These are phyloP conservation scores for Oreotrochilus melanogaster DNA, from an alignment of 2,113 vertebrate genomes.

Conservation along the genomic window DNA sequence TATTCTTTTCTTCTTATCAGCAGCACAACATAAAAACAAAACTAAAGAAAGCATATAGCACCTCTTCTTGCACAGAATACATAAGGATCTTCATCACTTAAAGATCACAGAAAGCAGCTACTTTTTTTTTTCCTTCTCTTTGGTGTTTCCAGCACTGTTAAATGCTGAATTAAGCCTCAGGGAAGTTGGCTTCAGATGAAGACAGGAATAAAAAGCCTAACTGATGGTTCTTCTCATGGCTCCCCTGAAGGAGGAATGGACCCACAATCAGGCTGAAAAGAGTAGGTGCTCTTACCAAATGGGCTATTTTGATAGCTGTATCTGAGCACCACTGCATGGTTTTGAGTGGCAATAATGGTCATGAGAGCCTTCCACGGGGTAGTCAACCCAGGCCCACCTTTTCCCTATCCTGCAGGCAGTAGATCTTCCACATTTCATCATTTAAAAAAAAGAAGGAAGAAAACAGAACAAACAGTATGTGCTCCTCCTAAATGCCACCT, in stretches of 20 bases:
- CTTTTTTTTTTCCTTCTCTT: background rate
- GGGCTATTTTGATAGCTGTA: background rate
- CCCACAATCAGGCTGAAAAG: background rate
- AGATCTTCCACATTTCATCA: background rate
- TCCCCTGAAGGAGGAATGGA: background rate
- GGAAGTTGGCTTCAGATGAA: constrained; percentile 71
- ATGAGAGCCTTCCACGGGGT: background rate
- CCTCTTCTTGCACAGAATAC: background rate
- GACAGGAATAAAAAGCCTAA: constrained; percentile 22
- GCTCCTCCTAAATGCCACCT: constrained; percentile 46
- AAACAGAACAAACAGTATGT: constrained; percentile 35
- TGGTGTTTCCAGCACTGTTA: constrained; percentile 39
- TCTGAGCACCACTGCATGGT: fast-evolving
- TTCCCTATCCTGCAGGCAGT: background rate
- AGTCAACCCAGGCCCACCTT: background rate
- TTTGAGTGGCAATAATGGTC: background rate
- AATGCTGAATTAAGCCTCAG: constrained; percentile 66
- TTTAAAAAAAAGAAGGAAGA: constrained; percentile 20
- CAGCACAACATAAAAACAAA: constrained; percentile 46
- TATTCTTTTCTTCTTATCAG: constrained; percentile 48
- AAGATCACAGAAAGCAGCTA: constrained; percentile 25
- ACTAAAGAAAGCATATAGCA: constrained; percentile 2
- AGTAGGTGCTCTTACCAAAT: background rate
- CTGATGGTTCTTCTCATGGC: background rate
- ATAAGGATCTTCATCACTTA: constrained; percentile 31